These are phyloP conservation scores for Centropus unirufus DNA, from an alignment of 2,113 vertebrate genomes.

Conservation along the genomic window DNA sequence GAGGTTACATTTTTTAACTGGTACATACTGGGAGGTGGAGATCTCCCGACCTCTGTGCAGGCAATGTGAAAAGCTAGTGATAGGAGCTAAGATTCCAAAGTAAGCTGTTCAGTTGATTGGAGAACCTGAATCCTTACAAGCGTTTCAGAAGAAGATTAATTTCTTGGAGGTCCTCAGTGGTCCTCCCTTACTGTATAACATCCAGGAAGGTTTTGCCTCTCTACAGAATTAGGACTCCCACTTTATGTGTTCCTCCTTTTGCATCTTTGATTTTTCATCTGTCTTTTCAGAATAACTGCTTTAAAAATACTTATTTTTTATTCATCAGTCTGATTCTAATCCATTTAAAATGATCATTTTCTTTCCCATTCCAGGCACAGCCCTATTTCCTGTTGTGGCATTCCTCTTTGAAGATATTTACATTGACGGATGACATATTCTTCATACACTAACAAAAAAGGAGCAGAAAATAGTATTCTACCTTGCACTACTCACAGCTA, in stretches of 20 bases:
- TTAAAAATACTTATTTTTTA: neutral
- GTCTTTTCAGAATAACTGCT: neutral
- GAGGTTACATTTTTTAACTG: neutral
- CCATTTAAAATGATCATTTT: neutral
- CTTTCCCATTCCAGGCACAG: slow-evolving; percentile 79
- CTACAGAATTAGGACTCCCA: neutral
- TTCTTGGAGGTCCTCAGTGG: neutral
- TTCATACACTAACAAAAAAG: slow-evolving; percentile 72
- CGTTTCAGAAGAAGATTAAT: neutral
- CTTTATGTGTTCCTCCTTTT: neutral
- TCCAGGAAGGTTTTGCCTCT: neutral
- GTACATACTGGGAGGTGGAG: neutral
- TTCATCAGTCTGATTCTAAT: neutral
- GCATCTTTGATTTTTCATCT: neutral
- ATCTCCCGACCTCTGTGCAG: neutral
- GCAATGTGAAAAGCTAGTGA: neutral
- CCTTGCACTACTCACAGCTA: slow-evolving; percentile 81
- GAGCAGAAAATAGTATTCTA: slow-evolving; percentile 86
- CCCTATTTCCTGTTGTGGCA: slow-evolving; percentile 84
- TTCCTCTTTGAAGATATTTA: slow-evolving; percentile 92
- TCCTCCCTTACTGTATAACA: neutral
- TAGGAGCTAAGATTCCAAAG: neutral
- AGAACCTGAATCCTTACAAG: neutral
- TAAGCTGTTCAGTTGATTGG: neutral
- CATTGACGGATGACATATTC: slow-evolving; percentile 77